Conservation (phyloP, 2,113 vertebrate species). For the Amphiprion percula region DNA sequence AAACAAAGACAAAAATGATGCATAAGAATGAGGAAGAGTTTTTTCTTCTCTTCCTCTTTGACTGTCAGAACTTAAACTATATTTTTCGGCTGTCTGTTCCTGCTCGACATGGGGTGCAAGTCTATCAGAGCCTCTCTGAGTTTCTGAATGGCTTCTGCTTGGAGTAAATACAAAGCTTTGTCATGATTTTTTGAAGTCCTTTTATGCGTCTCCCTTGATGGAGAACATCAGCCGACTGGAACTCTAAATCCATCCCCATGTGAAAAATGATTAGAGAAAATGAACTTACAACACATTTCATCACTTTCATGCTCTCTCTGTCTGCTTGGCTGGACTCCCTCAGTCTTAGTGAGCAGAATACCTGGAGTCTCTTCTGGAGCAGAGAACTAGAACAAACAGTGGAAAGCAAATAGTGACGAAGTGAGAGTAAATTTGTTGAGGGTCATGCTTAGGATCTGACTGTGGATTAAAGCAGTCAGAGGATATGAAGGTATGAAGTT, state of each 20-base stretch:
- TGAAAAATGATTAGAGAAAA: slow-evolving; percentile 60
- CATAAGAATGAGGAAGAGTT: slow-evolving; percentile 24
- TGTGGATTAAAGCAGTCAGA: slow-evolving; percentile 23
- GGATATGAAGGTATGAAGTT: neutral
- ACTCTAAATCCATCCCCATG: slow-evolving; percentile 39
- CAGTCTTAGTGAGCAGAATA: slow-evolving; percentile 21
- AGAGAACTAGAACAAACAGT: neutral
- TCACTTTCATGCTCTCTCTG: slow-evolving; percentile 49
- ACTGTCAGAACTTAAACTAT: slow-evolving; percentile 43
- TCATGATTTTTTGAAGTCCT: slow-evolving; percentile 34
- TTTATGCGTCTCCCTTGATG: slow-evolving; percentile 42
- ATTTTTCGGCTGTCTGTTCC: slow-evolving; percentile 35
- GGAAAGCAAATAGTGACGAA: neutral
- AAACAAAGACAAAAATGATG: slow-evolving; percentile 60
- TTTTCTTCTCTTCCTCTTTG: slow-evolving; percentile 10
- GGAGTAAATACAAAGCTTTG: slow-evolving; percentile 42
- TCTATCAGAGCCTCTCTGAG: slow-evolving; percentile 31
- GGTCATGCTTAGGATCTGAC: slow-evolving; percentile 13
- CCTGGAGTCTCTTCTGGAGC: slow-evolving; percentile 33
- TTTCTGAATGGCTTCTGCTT: slow-evolving; percentile 16
- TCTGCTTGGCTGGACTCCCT: neutral
- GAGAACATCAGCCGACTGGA: slow-evolving; percentile 47
- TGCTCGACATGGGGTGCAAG: slow-evolving; percentile 29
- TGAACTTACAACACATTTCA: slow-evolving; percentile 50
- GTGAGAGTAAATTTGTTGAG: neutral